Evolutionary conservation across 2,888 invertebrate species (phyloP), one percentile per base, ranked within the genome.

Genomic region (Dicyrtomina minuta): DNA sequence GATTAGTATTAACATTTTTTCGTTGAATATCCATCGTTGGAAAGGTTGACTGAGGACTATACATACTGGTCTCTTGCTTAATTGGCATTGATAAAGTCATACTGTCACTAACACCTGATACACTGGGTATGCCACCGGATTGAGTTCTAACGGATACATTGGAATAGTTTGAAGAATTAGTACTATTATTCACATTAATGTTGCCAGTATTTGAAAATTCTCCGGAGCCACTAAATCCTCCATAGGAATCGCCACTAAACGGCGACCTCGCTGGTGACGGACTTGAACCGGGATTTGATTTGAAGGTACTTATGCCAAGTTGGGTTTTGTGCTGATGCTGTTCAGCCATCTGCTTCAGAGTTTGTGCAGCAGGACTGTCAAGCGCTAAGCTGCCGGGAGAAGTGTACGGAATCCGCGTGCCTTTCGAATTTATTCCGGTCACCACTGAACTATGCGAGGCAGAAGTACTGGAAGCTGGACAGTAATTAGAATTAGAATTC

Each of bases 341-440:
- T 81, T 96, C 95, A 46, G 96, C 96, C 95, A 96, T 95, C 80
- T 96, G 95, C 81, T 96, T 96, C 65, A 96, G 84, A 0, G 95
- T 96, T 84, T 96, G 94, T 60, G 96, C 95, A 0, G 96, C 96
- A 26, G 95, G 92, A 71, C 93, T 93, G 65, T 80, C 79, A 43
- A 80, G 73, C 13, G 79, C 72, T 51, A 76, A 51, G 17, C 55
- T 46, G 6, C 72, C 71, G 44, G 78, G 74, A 2, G 78, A 76
- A 24, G 79, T 73, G 68, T 75, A 77, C 1, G 78, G 78, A 70
- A 75, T 78, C 72, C 71, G 75, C 39, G 68, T 70, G 13, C 72
- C 73, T 68, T 72, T 73, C 62, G 70, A 20, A 66, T 62, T 71
- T 24, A 65, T 43, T 24, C 66, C 67, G 46, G 66, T 56, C 24